These are phyloP conservation scores for Lindbergichthys nudifrons DNA, from an alignment of 2,797 vertebrate genomes.

Conservation along the genomic window DNA sequence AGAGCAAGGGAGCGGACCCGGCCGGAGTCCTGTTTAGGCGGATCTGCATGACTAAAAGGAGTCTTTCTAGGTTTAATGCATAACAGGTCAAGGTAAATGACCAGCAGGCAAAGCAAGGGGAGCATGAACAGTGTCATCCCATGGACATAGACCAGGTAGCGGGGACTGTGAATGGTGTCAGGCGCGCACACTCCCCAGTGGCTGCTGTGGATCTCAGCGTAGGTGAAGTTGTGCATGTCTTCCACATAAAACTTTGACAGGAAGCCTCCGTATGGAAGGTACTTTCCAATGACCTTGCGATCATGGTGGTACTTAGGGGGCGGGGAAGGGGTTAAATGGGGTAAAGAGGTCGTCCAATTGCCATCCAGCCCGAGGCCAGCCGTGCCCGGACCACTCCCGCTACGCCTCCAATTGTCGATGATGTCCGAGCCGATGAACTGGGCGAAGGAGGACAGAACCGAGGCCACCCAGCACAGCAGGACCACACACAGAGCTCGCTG, in stretches of 20 bases:
- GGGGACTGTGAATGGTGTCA: constrained; percentile 77
- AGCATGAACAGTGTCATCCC: constrained; percentile 78
- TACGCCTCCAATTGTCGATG: constrained; percentile 60
- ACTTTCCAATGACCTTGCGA: constrained; percentile 68
- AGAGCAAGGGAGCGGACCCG: constrained; percentile 72
- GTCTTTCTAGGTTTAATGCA: constrained; percentile 71
- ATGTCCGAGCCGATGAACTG: constrained; percentile 84
- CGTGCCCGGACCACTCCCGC: neutral
- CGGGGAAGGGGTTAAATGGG: constrained; percentile 27
- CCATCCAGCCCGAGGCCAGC: constrained; percentile 57
- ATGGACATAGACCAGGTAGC: constrained; percentile 82
- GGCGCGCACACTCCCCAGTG: constrained; percentile 83
- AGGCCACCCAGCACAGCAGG: constrained; percentile 84
- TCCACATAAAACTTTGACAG: constrained; percentile 84
- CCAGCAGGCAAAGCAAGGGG: constrained; percentile 79
- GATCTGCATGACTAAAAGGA: constrained; percentile 36
- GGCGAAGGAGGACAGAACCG: constrained; percentile 83
- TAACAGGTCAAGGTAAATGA: constrained; percentile 80
- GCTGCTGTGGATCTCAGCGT: constrained; percentile 77
- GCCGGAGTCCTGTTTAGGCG: constrained; percentile 60
- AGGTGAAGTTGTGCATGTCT: constrained; percentile 76
- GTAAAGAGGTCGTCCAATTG: constrained; percentile 73
- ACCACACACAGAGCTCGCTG: constrained; percentile 74
- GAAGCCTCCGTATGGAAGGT: constrained; percentile 83
- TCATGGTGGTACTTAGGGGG: constrained; percentile 61